These are phyloP conservation scores for Drosophila meridiana DNA, from an alignment of 2,888 invertebrate species.

Conservation along the genomic window DNA sequence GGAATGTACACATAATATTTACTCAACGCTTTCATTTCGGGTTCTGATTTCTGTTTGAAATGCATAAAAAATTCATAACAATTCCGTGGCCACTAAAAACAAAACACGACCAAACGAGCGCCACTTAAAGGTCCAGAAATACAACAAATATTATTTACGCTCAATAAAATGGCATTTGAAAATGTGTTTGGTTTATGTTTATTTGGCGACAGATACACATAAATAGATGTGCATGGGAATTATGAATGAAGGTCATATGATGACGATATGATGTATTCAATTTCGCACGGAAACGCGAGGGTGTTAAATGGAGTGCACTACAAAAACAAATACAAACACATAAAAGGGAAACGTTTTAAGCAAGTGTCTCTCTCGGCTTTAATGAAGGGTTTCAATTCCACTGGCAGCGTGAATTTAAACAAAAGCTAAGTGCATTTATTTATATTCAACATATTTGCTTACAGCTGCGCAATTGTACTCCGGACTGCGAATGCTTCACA, in stretches of 20 bases:
- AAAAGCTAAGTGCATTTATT: slow-evolving; percentile 10
- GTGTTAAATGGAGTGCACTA: not conserved
- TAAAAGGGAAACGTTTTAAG: not conserved
- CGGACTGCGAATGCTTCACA: not conserved
- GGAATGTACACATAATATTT: slow-evolving; percentile 44
- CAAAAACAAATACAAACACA: not conserved
- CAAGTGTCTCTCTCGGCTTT: not conserved
- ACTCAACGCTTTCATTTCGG: slow-evolving; percentile 29
- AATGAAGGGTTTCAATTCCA: not conserved
- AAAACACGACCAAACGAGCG: slow-evolving; percentile 14
- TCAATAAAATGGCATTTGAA: slow-evolving; percentile 34
- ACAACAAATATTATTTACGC: slow-evolving; percentile 47
- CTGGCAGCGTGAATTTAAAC: not conserved
- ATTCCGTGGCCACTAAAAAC: slow-evolving; percentile 43
- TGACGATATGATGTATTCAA: not conserved
- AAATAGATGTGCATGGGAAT: slow-evolving; percentile 36
- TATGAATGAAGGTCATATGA: slow-evolving; percentile 26
- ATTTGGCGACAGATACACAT: slow-evolving; percentile 27
- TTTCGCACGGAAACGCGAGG: not conserved
- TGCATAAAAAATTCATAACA: slow-evolving; percentile 59
- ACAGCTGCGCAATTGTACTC: not conserved
- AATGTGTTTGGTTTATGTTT: slow-evolving; percentile 29
- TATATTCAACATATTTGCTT: not conserved
- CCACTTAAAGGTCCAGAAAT: slow-evolving; percentile 31
- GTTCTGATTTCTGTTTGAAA: slow-evolving; percentile 49